These are phyloP conservation scores for Vipera latastei DNA, from an alignment of 2,797 vertebrate genomes.

Conservation along the genomic window DNA sequence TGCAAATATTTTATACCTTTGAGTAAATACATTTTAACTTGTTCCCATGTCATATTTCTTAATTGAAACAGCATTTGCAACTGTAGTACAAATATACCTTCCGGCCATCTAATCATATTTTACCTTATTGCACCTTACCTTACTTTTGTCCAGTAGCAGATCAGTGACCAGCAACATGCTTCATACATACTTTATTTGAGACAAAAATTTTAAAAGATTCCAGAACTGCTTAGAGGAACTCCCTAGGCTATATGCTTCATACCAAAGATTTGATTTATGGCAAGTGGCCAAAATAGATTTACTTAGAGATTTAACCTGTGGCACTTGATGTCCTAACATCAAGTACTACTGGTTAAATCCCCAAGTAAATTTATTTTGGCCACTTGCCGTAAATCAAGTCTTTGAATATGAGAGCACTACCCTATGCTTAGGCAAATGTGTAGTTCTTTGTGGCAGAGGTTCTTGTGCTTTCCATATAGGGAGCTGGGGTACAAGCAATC, in stretches of 20 bases:
- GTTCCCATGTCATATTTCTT: neutral
- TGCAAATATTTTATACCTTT: conserved; percentile 4
- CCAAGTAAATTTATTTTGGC: neutral
- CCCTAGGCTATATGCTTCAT: neutral
- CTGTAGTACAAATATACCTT: neutral
- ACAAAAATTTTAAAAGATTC: neutral
- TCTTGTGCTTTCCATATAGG: neutral
- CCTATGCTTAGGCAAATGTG: neutral
- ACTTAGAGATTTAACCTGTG: neutral
- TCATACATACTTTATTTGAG: neutral
- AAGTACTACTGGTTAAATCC: neutral
- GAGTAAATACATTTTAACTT: conserved; percentile 27
- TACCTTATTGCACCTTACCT: neutral
- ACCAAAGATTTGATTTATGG: neutral
- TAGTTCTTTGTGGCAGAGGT: neutral
- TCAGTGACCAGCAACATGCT: neutral
- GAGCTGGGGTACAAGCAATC: neutral
- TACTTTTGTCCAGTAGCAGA: neutral
- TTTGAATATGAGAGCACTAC: neutral
- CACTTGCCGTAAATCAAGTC: neutral
- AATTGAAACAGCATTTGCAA: neutral
- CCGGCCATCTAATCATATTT: neutral
- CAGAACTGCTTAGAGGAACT: neutral
- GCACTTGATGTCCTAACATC: neutral
- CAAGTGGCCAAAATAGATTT: neutral